A percentile compares a stretch with the other conserved stretches of the same genome.
These are phyloP conservation scores for Verasper variegatus DNA, from an alignment of 2,113 vertebrate species.

Conservation along the genomic window DNA sequence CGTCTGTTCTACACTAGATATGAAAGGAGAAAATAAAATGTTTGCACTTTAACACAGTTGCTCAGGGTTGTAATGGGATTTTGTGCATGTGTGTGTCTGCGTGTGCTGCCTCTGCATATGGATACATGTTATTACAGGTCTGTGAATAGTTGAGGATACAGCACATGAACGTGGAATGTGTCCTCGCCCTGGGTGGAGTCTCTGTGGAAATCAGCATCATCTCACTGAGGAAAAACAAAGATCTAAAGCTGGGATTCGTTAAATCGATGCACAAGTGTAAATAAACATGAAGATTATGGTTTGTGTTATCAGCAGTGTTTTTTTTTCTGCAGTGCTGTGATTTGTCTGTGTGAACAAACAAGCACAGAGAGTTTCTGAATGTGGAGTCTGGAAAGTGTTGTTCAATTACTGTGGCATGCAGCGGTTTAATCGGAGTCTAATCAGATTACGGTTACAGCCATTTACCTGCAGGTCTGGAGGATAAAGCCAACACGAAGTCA, in stretches of 20 bases:
- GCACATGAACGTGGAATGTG: conserved; percentile 57
- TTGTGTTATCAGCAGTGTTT: background rate
- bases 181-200: conserved; percentile 44
- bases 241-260: background rate
- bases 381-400: conserved; percentile 8
- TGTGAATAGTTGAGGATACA: conserved; percentile 52
- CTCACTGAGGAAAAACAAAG: background rate
- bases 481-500: background rate
- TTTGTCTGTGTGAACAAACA: background rate
- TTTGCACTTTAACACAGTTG: background rate
- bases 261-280: background rate
- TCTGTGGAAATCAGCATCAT: background rate
- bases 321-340: background rate
- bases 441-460: conserved; percentile 68
- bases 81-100: background rate
- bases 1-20: background rate
- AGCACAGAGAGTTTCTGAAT: conserved; percentile 22
- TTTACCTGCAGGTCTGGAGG: conserved; percentile 14
- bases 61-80: background rate
- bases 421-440: conserved; percentile 59
- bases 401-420: conserved; percentile 26
- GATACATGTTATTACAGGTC: conserved; percentile 41
- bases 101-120: conserved; percentile 12
- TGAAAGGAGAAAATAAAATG: background rate
- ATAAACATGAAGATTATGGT: background rate